These are phyloP conservation scores for Catocala nupta DNA, from an alignment of 2,888 invertebrate species.

Conservation along the genomic window DNA sequence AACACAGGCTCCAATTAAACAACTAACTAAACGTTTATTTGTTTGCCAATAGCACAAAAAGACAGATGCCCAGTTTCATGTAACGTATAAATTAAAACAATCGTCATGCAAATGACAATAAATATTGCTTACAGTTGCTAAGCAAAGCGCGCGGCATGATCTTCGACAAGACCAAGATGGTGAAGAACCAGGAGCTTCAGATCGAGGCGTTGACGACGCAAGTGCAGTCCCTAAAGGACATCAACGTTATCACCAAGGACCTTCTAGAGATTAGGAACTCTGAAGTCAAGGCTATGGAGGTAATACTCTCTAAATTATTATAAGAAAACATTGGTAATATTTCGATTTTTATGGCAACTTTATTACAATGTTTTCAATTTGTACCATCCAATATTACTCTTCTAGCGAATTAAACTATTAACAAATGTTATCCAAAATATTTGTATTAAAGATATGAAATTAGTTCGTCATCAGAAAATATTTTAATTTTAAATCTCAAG, in stretches of 20 bases:
- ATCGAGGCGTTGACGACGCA: constrained; percentile 91
- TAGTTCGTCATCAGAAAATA: no score
- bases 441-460: no score
- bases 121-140: constrained; percentile 78
- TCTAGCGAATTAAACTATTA: no score
- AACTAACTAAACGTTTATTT: no score
- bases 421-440: no score
- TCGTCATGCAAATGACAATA: background rate
- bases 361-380: background rate
- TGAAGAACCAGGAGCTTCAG: constrained; percentile 93
- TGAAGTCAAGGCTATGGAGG: constrained; percentile 92
- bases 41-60: no score
- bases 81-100: no score
- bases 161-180: constrained; percentile 92
- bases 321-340: no score
- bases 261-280: constrained; percentile 92
- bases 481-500: no score
- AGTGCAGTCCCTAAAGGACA: constrained; percentile 92
- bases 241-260: constrained; percentile 93
- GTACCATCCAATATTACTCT: no score
- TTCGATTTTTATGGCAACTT: no score
- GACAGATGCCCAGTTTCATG: background rate
- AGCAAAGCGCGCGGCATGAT: constrained; percentile 90
- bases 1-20: no score
- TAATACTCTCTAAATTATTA: constrained; percentile 44